Percentiles rank a stretch among this genome's conserved stretches.
Evolutionary conservation across 30 jellyfish, hydroid and myxozoan species (phyloP).

Genomic region (Catostylus mosaicus): DNA sequence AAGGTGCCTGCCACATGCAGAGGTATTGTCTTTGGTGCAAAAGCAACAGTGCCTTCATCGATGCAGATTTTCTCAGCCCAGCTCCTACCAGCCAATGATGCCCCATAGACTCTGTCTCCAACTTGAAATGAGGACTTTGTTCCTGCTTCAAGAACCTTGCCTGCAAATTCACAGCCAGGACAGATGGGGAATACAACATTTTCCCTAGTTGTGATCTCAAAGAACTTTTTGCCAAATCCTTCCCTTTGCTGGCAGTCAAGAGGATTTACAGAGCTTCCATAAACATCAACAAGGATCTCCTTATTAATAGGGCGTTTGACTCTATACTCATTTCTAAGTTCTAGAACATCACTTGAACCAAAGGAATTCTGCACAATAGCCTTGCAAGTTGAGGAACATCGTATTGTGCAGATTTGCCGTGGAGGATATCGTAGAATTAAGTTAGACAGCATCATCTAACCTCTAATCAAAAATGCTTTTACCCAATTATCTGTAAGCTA

Average conservation of each 20-base stretch:
- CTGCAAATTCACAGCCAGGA: conserved; percentile 70
- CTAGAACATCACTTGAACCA: conserved; percentile 53
- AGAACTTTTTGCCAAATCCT: conserved; percentile 45
- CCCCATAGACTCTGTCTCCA: conserved; percentile 62
- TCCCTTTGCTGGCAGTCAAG: conserved; percentile 53
- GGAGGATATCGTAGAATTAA: background rate
- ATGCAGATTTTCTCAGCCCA: conserved; percentile 67
- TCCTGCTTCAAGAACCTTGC: conserved; percentile 42
- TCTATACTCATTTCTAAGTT: background rate
- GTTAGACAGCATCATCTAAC: conserved; percentile 3
- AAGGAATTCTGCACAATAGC: conserved; percentile 55
- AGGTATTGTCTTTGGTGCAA: conserved; percentile 55
- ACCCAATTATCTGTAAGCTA: no score
- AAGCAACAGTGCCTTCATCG: conserved; percentile 49
- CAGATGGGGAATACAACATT: conserved; percentile 38
- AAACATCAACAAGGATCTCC: conserved; percentile 40
- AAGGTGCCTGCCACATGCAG: conserved; percentile 56
- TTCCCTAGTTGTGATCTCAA: conserved; percentile 42
- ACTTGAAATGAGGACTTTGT: conserved; percentile 20
- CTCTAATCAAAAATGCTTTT: no score
- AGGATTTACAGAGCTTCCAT: conserved; percentile 56
- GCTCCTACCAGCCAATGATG: conserved; percentile 49
- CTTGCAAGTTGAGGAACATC: conserved; percentile 44
- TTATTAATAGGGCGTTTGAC: conserved; percentile 30
- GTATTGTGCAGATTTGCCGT: background rate